These are phyloP conservation scores for Hydrozoanthus gracilis DNA, from an alignment of 92 coral and sea anemone species.

Conservation along the genomic window DNA sequence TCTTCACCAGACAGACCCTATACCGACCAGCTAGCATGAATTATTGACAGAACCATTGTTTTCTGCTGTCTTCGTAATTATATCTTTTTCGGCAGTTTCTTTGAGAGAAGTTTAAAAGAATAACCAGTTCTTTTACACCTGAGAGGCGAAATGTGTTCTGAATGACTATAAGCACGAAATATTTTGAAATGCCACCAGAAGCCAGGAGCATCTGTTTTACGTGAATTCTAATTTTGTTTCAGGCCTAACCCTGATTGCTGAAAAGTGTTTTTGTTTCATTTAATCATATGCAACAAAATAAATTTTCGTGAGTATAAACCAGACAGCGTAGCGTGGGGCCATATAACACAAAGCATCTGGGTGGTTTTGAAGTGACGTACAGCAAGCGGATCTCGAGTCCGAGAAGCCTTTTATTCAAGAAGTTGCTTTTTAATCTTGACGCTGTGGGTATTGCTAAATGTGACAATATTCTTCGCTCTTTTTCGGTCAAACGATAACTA, in stretches of 20 bases:
- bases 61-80: constrained; percentile 35
- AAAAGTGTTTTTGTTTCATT: not conserved
- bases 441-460: constrained; percentile 6
- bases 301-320: constrained; percentile 15
- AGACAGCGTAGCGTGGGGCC: constrained; percentile 46
- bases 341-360: constrained; percentile 23
- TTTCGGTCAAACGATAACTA: too few relatives aligned
- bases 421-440: constrained; percentile 10
- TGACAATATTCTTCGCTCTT: not conserved
- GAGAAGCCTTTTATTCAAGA: constrained; percentile 11
- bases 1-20: constrained; percentile 30
- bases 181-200: not conserved
- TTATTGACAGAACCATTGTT: constrained; percentile 45
- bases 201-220: not conserved
- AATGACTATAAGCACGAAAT: not conserved
- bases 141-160: not conserved
- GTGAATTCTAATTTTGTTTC: constrained; percentile 1
- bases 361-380: constrained; percentile 27
- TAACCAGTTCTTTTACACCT: constrained; percentile 7
- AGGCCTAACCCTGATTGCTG: not conserved
- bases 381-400: not conserved
- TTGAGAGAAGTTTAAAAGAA: not conserved
- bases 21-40: constrained; percentile 4
- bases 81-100: constrained; percentile 25
- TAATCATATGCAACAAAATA: constrained; percentile 40